A percentile compares a stretch with the other conserved stretches of the same genome.
Conservation (phyloP, 2,888 invertebrate species). For the Cantharis rustica region DNA sequence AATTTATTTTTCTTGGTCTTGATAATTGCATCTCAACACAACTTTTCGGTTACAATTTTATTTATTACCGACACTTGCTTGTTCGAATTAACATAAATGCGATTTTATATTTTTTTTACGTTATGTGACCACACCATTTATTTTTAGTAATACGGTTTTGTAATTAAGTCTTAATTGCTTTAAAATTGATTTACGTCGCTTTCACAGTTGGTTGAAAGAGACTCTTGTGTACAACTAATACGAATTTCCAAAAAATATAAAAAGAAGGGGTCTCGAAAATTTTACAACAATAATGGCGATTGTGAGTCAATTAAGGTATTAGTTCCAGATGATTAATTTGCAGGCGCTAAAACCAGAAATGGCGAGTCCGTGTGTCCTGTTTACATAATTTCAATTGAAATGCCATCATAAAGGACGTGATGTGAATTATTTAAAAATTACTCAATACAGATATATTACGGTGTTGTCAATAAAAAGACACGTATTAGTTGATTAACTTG, state of each 20-base stretch:
- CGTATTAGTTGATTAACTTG: background rate
- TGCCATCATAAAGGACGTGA: constrained; percentile 10
- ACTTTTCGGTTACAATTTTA: constrained; percentile 13
- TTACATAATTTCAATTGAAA: constrained; percentile 16
- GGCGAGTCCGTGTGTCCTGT: constrained; percentile 15
- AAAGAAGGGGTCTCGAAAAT: background rate
- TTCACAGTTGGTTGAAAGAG: background rate
- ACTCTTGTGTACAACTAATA: background rate
- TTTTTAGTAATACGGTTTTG: background rate
- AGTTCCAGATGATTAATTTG: constrained; percentile 11
- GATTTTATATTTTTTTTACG: constrained; percentile 1
- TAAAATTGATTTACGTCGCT: background rate
- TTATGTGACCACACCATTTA: background rate
- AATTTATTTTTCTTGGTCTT: constrained; percentile 12
- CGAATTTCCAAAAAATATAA: background rate
- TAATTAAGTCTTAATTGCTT: background rate
- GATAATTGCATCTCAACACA: constrained; percentile 13
- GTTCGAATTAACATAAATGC: constrained; percentile 10
- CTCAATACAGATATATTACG: constrained; percentile 1
- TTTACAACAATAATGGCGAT: background rate
- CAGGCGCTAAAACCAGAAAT: constrained; percentile 9
- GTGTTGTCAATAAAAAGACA: background rate
- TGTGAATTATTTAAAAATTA: constrained; percentile 7
- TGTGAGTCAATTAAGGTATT: constrained; percentile 8
- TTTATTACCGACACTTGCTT: constrained; percentile 5